A percentile compares a stretch with the other conserved stretches of the same genome.
Conservation (phyloP, 2,797 vertebrate genomes). For the Ctenosaura bakeri region DNA sequence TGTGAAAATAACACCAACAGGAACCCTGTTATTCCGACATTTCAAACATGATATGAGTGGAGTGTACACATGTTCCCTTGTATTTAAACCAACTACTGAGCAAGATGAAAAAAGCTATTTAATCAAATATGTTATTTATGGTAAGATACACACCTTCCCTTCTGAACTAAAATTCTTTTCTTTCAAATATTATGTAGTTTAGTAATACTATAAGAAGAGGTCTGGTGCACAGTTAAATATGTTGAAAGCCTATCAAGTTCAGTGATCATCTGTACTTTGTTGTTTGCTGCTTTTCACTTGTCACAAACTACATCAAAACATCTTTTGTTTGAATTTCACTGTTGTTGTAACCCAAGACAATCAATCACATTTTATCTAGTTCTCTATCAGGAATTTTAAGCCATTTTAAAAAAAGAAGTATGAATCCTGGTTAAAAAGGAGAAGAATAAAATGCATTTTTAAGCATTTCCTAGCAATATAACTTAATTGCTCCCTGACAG, state of each 20-base stretch:
- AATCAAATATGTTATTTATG: slow-evolving; percentile 71
- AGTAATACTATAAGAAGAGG: slow-evolving; percentile 31
- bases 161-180: slow-evolving; percentile 38
- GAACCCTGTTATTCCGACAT: slow-evolving; percentile 70
- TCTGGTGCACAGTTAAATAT: background rate
- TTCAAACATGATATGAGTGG: slow-evolving; percentile 69
- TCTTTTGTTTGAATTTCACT: background rate
- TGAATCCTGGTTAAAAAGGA: background rate
- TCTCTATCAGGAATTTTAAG: slow-evolving; percentile 30
- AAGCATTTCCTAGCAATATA: slow-evolving; percentile 43
- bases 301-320: background rate
- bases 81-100: slow-evolving; percentile 66
- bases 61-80: slow-evolving; percentile 70
- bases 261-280: background rate
- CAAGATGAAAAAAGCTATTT: slow-evolving; percentile 61
- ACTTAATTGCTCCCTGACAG: slow-evolving; percentile 33
- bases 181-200: background rate
- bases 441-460: slow-evolving; percentile 24
- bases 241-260: background rate
- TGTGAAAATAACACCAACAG: slow-evolving; percentile 69
- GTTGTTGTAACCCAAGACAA: background rate
- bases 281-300: background rate
- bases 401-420: slow-evolving; percentile 12
- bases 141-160: slow-evolving; percentile 53
- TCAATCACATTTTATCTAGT: slow-evolving; percentile 5